Base-by-base conservation (phyloP, 1,140 invertebrate species). In the Vanessa atalanta region DNA sequence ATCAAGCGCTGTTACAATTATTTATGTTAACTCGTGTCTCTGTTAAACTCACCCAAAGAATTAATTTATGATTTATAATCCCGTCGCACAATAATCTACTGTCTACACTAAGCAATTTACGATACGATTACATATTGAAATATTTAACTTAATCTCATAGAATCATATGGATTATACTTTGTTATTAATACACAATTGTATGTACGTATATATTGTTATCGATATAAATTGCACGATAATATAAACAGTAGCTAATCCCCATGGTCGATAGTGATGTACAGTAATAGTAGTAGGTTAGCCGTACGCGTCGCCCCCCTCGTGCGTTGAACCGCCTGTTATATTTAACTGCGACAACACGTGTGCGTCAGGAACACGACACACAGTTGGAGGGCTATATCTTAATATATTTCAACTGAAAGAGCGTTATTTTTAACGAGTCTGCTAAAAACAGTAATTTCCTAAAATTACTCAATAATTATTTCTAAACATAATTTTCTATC, bases 331-430 rank as follows among this genome's bases (percentile, higher is more conserved):
- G 80, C 70, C 79, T 79, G 88, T 92, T 92, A 92, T 90, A 91
- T 92, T 90, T 92, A 92, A 90, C 90, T 85, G 81, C 83, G 80
- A 81, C 83, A 87, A 87, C 90, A 92, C 87, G 87, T 92, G 90
- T 88, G 87, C 81, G 75, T 57, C 71, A 74, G 78, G 76, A 82
- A 77, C 74, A 76, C 77, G 67, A 81, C 83, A 82, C 79, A 78
- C 79, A 77, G 72, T 72, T 78, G 78, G 73, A 68, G 76, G 73
- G 70, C 73, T 23, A 57, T 71, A 60, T 47, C 43, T 67, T 50
- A 37, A 67, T 37, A 67, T 67, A 50, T 57, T 23, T 57, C 8
- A 57, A 57, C 53, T 2, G 20, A 57, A 12, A 43, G 7, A 12
- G 20, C 23, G 20, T 23, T 57, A 57, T 57, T 57, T 57, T 23